These are phyloP conservation scores for roundworm (Caenorhabditis elegans) DNA, from an alignment of 1,140 invertebrate species.

Conservation along the genomic window WBcel235 BX284603.4:6891001-6891500, in stretches of 20 bases:
- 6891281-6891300: slow-evolving; percentile 45
- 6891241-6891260: slow-evolving; percentile 37
- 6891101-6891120: slow-evolving; percentile 3
- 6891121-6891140: slow-evolving; percentile 30
- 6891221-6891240: slow-evolving; percentile 35
- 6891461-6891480: not conserved
- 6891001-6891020: too few relatives aligned
- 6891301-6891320: slow-evolving; percentile 3
- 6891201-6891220: slow-evolving; percentile 43
- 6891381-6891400: too few relatives aligned
- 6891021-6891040: not conserved
- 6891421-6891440: too few relatives aligned
- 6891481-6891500: slow-evolving; percentile 10
- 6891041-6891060: not conserved
- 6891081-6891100: not conserved
- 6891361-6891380: too few relatives aligned
- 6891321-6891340: too few relatives aligned
- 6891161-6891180: not conserved
- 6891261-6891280: slow-evolving; percentile 42
- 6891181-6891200: slow-evolving; percentile 42
- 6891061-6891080: not conserved
- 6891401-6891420: too few relatives aligned
- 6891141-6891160: not conserved
- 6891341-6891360: too few relatives aligned
- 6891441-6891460: too few relatives aligned